These are phyloP conservation scores for Neosalanx taihuensis DNA, from an alignment of 2,797 vertebrate genomes.

Conservation along the genomic window DNA sequence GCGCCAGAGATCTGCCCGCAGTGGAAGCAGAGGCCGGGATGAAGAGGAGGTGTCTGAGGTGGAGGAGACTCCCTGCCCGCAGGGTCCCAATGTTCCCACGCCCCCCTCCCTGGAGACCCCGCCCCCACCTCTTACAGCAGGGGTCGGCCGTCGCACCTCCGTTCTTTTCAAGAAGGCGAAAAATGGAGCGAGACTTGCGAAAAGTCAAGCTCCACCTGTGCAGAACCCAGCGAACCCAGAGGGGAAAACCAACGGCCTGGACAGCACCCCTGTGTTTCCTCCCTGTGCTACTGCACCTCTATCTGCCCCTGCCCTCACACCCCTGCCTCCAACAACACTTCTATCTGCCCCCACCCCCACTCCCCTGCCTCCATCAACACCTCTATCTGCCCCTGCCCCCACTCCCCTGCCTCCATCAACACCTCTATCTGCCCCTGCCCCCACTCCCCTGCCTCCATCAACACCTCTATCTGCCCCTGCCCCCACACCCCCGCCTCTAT, in stretches of 20 bases:
- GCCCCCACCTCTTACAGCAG: conserved; percentile 59
- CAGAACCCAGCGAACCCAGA: conserved; percentile 75
- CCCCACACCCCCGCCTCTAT: conserved; percentile 23
- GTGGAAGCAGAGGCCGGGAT: conserved; percentile 61
- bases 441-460: conserved; percentile 28
- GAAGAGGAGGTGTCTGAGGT: conserved; percentile 69
- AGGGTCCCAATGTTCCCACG: conserved; percentile 72
- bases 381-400: conserved; percentile 47
- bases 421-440: conserved; percentile 51
- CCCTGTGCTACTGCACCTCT: conserved; percentile 43
- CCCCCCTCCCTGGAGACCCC: conserved; percentile 68
- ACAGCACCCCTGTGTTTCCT: conserved; percentile 31
- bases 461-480: conserved; percentile 50
- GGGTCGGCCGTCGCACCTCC: conserved; percentile 86
- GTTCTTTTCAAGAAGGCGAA: conserved; percentile 92
- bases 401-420: conserved; percentile 40
- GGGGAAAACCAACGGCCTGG: conserved; percentile 56
- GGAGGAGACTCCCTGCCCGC: conserved; percentile 61
- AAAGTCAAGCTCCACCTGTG: conserved; percentile 69
- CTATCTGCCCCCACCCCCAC: conserved; percentile 49
- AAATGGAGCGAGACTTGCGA: conserved; percentile 81
- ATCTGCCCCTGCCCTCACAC: conserved; percentile 50
- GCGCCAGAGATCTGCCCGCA: conserved; percentile 72
- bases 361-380: conserved; percentile 38
- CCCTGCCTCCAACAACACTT: conserved; percentile 38